A percentile compares a stretch with the other conserved stretches of the same genome.
These are phyloP conservation scores for Chydorus sphaericus DNA, from an alignment of 2,888 invertebrate genomes.

Conservation along the genomic window DNA sequence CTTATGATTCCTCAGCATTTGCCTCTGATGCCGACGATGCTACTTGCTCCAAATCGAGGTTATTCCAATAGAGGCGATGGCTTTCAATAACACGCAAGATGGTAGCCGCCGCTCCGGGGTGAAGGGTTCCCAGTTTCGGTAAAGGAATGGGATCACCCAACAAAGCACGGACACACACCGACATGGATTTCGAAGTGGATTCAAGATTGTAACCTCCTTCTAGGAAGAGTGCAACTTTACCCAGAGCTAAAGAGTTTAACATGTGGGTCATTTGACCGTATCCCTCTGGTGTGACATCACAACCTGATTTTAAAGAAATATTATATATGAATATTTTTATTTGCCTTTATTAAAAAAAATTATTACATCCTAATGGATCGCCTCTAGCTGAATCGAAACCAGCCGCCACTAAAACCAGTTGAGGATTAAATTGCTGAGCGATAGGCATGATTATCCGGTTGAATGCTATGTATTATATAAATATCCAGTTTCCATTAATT, in stretches of 20 bases:
- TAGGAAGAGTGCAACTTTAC: constrained; percentile 59
- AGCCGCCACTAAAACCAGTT: constrained; percentile 73
- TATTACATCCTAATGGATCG: constrained; percentile 63
- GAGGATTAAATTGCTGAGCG: constrained; percentile 73
- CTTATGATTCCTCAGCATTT: too few relatives aligned
- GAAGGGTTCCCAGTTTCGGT: constrained; percentile 27
- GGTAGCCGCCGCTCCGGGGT: constrained; percentile 38
- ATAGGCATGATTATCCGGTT: constrained; percentile 79
- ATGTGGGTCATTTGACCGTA: constrained; percentile 81
- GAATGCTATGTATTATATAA: constrained; percentile 77
- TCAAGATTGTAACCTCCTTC: constrained; percentile 90
- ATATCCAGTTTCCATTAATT: constrained; percentile 76
- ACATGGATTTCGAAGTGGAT: constrained; percentile 72
- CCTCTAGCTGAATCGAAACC: constrained; percentile 84
- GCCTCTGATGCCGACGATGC: too few relatives aligned
- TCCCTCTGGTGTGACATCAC: constrained; percentile 73
- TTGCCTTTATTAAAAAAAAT: constrained; percentile 2
- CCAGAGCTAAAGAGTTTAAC: constrained; percentile 65
- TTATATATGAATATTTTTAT: constrained; percentile 4
- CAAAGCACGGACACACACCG: constrained; percentile 71
- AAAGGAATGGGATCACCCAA: constrained; percentile 66
- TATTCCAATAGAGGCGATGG: constrained; percentile 60
- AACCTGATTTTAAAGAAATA: constrained; percentile 36
- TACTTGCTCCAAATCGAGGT: constrained; percentile 38
- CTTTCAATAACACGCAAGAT: constrained; percentile 50